Base-by-base conservation (phyloP, 2,888 invertebrate genomes). In the Mactromeris polynyma region DNA sequence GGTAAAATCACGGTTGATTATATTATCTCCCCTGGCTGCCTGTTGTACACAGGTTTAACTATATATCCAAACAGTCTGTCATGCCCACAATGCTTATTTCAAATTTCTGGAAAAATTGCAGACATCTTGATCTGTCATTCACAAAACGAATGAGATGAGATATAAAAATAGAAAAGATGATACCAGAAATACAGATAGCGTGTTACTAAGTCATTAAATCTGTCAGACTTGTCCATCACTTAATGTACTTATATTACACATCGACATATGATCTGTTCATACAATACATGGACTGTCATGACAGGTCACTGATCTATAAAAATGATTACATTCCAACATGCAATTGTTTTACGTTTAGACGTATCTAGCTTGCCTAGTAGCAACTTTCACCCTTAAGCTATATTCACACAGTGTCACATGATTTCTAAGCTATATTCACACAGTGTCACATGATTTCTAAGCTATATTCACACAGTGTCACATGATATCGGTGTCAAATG, bases 381-480 rank as follows among this genome's bases (percentile, higher is more conserved):
- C 26, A 64, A 64, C 9, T 64, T 26, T 64, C 17, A 33, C 73
- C 73, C 33, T 17, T 36, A 19, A 33, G 73, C 73, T 73, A 36
- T 33, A 19, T 36, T 73, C 26, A 73, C 73, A 36, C 73, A 36
- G 17, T 73, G 73, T 73, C 73, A 73, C 26, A 14, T 73, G 73
- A 73, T 33, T 36, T n/a, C n/a, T 36, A 19, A 33, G 73, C 73
- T 73, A 36, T 33, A 19, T 36, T 73, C 26, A 73, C 73, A 36
- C 73, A 36, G 17, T 73, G 73, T 73, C 73, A 73, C 26, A 14
- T 73, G 73, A 73, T 33, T 36, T n/a, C n/a, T 36, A 19, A 33
- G 73, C 73, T 73, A 36, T 33, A 19, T 36, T 73, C 26, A 73
- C 73, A 36, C 73, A 36, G 17, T 73, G 73, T 73, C 73, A 73